Evolutionary conservation across 1,140 invertebrate genomes (phyloP), one percentile per base, ranked within the genome.

Genomic region (Lineus longissimus): DNA sequence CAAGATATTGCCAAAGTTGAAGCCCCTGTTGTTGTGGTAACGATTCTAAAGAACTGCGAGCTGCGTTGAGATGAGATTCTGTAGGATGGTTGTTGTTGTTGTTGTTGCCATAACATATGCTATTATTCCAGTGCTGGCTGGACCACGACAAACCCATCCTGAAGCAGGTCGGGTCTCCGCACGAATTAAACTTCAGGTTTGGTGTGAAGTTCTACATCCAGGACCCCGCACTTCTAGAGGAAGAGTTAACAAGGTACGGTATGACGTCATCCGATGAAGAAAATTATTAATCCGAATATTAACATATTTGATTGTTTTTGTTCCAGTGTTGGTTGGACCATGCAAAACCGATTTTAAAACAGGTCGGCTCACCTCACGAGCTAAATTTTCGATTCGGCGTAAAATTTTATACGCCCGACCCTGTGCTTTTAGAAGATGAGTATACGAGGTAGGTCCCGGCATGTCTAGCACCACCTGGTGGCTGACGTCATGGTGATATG

Each of bases 341-440:
- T 70, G 95, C 98, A 79, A 99, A 99, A 82, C 89, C 92, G 62
- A 88, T 99, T 77, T 90, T 92, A 68, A 88, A 95, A 65, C 97
- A 99, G 86, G 87, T 99, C 43, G 92, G 92, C n/a, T 85, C 94
- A 11, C 91, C 23, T 11, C 67, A 74, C 23, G 76, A 83, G 57
- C 70, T 68, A 17, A 73, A 72, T 4, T 69, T 82, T 31, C 77
- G 79, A 43, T 85, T 86, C 76, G 79, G 80, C 67, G 94, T 98
- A 58, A 99, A 99, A 85, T 99, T 99, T 85, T 99, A 98, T 85
- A 97, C 95, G 0, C 95, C 96, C 9, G 96, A 98, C 85, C 97
- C 97, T 15, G 90, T 92, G 30, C 91, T 97, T 74, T 85, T 99
- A 40, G 97, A 99, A 82, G 97, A 99, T 83, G 97, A 99, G 82